These are phyloP conservation scores for Epizoanthus ramosus DNA, from an alignment of 92 coral and sea anemone genomes.

Conservation along the genomic window DNA sequence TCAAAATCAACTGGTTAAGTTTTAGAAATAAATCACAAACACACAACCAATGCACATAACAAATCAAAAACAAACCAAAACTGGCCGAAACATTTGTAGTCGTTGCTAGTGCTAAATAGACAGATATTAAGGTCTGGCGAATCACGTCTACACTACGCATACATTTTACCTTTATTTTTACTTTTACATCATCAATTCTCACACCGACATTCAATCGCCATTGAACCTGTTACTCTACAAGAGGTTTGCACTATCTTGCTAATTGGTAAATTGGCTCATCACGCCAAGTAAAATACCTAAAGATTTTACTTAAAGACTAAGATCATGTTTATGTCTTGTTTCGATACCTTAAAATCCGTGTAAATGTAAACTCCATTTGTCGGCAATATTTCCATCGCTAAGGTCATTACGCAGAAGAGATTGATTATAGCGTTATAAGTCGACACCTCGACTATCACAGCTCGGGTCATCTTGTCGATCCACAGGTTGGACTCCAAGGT, in stretches of 20 bases:
- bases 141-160: too few relatives aligned
- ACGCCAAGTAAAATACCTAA: too few relatives aligned
- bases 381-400: conserved; percentile 76
- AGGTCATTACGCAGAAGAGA: conserved; percentile 84
- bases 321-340: too few relatives aligned
- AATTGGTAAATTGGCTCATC: not conserved
- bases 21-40: too few relatives aligned
- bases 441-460: conserved; percentile 71
- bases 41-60: too few relatives aligned
- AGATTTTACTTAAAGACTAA: too few relatives aligned
- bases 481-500: conserved; percentile 73
- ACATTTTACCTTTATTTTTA: too few relatives aligned
- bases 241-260: not conserved
- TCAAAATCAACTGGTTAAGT: too few relatives aligned
- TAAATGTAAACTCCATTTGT: conserved; percentile 83
- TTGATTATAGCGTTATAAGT: conserved; percentile 82
- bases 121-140: too few relatives aligned
- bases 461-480: conserved; percentile 88
- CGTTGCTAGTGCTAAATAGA: too few relatives aligned
- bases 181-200: not conserved
- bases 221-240: not conserved
- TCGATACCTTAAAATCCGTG: conserved; percentile 68
- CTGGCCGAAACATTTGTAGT: too few relatives aligned
- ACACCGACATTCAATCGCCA: not conserved
- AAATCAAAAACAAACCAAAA: too few relatives aligned